Evolutionary conservation across 2,888 invertebrate genomes (phyloP), one percentile per base, ranked within the genome.

Genomic region (Eilema griseolum): DNA sequence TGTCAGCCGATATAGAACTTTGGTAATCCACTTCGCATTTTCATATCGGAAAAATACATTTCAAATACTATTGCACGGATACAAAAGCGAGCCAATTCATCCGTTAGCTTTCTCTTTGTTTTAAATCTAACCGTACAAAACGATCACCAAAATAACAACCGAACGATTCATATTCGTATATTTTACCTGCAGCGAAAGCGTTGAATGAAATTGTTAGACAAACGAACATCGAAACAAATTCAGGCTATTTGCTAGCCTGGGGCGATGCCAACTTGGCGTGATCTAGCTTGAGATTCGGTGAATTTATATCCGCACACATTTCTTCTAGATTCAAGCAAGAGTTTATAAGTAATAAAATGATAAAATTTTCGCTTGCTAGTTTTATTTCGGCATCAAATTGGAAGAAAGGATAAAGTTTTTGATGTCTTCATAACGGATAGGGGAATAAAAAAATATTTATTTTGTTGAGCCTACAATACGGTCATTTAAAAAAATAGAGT

Each of bases 271-370:
- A 81, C 33, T 81, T 78, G 76, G 75, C 81, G 75, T 74, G 81
- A 81, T 81, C 76, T 71, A 61, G 73, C 74, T 66, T 60, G 69
- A 81, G 81, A 81, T 81, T 78, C 67, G 28, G 33, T 37, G 65
- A 72, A 79, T 81, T 81, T 81, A 81, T 81, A 70, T 80, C 71
- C 62, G 80, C 80, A 80, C 72, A 80, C 79, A 75, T 77, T 75
- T 78, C 79, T 77, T 70, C 70, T 67, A 63, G 70, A 73, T 75
- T 46, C 66, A 67, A 41, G 23, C 62, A 72, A 74, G 72, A 80
- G 70, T 80, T 75, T 31, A 66, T 70, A 69, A 72, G 73, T 76
- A 80, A 79, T 79, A 79, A 79, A 80, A 77, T 77, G 79, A 80
- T 80, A 80, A 78, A 80, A 78, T 65, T 74, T 68, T 78, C 72